Evolutionary conservation across 2,113 vertebrate species (phyloP).

Genomic region (Larimichthys polyactis): DNA sequence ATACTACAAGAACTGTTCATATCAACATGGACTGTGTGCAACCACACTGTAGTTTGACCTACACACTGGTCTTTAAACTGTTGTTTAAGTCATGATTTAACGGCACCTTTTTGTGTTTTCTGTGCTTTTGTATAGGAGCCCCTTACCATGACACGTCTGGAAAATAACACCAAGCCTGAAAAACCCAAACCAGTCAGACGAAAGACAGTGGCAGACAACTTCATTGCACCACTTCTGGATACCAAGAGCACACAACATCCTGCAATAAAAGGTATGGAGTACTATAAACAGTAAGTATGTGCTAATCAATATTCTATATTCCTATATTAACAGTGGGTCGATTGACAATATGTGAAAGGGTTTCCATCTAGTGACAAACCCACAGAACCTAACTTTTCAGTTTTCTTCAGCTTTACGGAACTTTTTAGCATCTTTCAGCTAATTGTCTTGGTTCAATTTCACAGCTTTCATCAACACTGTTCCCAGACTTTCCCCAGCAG

Average conservation of each 20-base stretch:
- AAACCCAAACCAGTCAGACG: slow-evolving; percentile 93
- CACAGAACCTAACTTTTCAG: background rate
- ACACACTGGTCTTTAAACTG: background rate
- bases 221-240: slow-evolving; percentile 93
- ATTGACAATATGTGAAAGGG: slow-evolving; percentile 2
- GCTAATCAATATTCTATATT: background rate
- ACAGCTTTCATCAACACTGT: background rate
- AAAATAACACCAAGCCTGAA: slow-evolving; percentile 91
- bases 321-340: background rate
- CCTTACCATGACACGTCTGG: slow-evolving; percentile 89
- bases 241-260: slow-evolving; percentile 89
- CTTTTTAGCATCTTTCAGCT: background rate
- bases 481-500: background rate
- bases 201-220: slow-evolving; percentile 91
- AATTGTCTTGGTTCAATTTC: background rate
- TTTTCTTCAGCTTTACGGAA: background rate
- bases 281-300: background rate
- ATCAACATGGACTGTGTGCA: background rate
- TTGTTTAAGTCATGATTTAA: background rate
- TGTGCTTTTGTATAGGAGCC: slow-evolving; percentile 84
- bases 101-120: slow-evolving; percentile 1
- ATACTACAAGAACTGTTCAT: background rate
- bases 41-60: no score
- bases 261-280: slow-evolving; percentile 78
- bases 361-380: background rate